These are phyloP conservation scores for Epirrhoe alternata DNA, from an alignment of 2,888 invertebrate genomes.

Conservation along the genomic window DNA sequence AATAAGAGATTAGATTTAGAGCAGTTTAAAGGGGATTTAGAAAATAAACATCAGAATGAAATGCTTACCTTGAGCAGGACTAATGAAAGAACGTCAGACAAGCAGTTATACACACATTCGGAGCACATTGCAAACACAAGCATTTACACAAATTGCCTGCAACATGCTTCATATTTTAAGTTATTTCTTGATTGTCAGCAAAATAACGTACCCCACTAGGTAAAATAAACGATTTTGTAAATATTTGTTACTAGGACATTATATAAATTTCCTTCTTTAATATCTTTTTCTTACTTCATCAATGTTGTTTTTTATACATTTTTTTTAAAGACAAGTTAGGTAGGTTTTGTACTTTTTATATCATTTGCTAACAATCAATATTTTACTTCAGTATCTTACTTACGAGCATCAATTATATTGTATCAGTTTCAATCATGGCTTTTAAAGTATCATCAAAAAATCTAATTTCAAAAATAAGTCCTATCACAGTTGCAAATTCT, in stretches of 20 bases:
- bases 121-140: conserved; percentile 64
- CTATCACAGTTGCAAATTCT: not conserved
- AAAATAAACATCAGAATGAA: conserved; percentile 30
- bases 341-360: not conserved
- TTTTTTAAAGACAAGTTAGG: not conserved
- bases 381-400: conserved; percentile 13
- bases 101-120: conserved; percentile 58
- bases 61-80: conserved; percentile 38
- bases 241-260: no score
- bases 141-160: conserved; percentile 60
- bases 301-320: not conserved
- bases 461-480: not conserved
- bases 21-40: not conserved
- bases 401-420: conserved; percentile 29
- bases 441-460: not conserved
- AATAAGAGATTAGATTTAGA: not conserved
- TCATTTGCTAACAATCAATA: conserved; percentile 33
- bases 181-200: conserved; percentile 42
- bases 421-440: not conserved
- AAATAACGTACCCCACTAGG: not conserved
- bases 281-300: not conserved
- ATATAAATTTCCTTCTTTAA: not conserved
- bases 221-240: not conserved
- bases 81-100: conserved; percentile 40
- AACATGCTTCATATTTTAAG: conserved; percentile 55